Percentiles rank a stretch among this genome's conserved stretches.
Conservation (phyloP, 1,140 invertebrate genomes). For the Lordiphosa collinella region DNA sequence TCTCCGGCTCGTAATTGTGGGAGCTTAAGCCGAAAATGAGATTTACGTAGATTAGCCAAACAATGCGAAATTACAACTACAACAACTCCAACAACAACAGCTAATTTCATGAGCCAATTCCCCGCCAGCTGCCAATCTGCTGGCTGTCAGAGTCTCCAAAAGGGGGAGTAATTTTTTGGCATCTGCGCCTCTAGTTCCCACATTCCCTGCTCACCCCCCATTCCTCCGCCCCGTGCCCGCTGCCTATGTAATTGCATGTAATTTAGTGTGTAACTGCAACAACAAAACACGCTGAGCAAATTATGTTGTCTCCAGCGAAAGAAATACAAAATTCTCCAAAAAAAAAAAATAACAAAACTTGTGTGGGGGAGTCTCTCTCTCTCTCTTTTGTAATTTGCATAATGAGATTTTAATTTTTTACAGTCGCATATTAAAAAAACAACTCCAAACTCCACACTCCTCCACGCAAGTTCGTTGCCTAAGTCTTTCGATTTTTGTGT, state of each 20-base stretch:
- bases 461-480: constrained; percentile 35
- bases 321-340: constrained; percentile 20
- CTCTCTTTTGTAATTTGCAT: constrained; percentile 62
- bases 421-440: constrained; percentile 51
- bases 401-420: constrained; percentile 74
- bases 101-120: constrained; percentile 47
- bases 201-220: constrained; percentile 27
- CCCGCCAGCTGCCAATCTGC: constrained; percentile 52
- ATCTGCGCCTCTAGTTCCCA: constrained; percentile 41
- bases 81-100: constrained; percentile 26
- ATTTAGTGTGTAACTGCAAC: constrained; percentile 75
- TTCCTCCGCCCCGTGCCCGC: no score
- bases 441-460: neutral
- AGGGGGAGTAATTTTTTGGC: constrained; percentile 14
- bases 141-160: constrained; percentile 10
- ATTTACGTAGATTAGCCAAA: constrained; percentile 74
- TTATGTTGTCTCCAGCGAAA: constrained; percentile 63
- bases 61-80: constrained; percentile 73
- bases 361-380: constrained; percentile 2
- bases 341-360: constrained; percentile 1
- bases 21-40: constrained; percentile 63
- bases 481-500: constrained; percentile 34
- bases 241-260: constrained; percentile 71
- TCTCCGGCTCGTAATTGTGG: constrained; percentile 54
- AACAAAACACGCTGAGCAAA: constrained; percentile 61